A percentile compares a stretch with the other conserved stretches of the same genome.
Conservation (phyloP, 2,113 vertebrate species). For the Burhinus oedicnemus region DNA sequence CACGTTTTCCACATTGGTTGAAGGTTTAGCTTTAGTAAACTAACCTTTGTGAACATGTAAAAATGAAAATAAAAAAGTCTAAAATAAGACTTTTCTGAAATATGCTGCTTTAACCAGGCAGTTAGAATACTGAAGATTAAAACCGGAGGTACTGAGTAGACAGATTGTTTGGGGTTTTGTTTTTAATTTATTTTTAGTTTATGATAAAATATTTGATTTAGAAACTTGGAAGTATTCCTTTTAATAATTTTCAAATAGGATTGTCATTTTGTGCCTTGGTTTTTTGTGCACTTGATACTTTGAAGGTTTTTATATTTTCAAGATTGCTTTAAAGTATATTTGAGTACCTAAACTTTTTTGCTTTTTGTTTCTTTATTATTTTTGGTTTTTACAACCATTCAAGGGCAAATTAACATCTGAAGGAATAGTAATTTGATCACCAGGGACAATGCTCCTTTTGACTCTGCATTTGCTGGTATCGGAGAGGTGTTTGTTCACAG, state of each 20-base stretch:
- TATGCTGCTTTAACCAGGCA: not conserved
- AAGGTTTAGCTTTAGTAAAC: not conserved
- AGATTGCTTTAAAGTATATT: not conserved
- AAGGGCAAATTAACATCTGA: not conserved
- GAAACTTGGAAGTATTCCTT: not conserved
- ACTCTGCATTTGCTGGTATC: not conserved
- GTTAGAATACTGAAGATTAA: not conserved
- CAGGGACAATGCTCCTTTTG: not conserved
- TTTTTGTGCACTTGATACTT: not conserved
- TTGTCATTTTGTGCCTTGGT: not conserved
- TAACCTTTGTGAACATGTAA: not conserved
- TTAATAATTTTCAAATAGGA: not conserved
- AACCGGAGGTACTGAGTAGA: not conserved
- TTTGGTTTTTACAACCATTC: not conserved
- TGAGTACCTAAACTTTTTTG: not conserved
- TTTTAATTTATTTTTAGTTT: not conserved
- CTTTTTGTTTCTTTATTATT: not conserved
- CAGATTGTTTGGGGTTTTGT: not conserved
- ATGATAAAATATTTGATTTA: not conserved
- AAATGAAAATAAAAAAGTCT: not conserved
- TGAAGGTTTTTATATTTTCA: not conserved
- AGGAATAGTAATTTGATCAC: not conserved
- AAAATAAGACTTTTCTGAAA: not conserved
- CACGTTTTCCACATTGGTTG: not conserved
- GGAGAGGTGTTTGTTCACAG: not conserved